phyloP scores from a whole-genome alignment of 2,113 vertebrate genomes.

The Lampris incognitus region DNA sequence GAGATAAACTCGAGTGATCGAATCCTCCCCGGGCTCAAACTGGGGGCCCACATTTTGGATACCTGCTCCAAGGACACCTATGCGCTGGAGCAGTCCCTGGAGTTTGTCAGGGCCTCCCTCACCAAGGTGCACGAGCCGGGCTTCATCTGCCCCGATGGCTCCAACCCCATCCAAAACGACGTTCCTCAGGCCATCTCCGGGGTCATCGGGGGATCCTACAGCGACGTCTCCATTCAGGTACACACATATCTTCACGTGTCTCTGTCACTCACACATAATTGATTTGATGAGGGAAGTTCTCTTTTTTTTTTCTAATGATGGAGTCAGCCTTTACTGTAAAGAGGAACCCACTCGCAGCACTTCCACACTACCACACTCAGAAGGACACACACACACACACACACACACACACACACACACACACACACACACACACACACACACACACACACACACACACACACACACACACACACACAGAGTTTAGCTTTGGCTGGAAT shows the following conservation, averaged over 20 bases:
- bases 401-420: background rate
- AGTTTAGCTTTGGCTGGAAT: slow-evolving; percentile 1
- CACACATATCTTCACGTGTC: background rate
- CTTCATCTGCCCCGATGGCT: slow-evolving; percentile 96
- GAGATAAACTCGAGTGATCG: slow-evolving; percentile 91
- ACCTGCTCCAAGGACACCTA: slow-evolving; percentile 98
- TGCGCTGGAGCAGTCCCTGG: slow-evolving; percentile 95
- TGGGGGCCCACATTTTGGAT: slow-evolving; percentile 96
- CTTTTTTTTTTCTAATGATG: too few relatives aligned
- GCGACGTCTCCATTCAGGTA: slow-evolving; percentile 98
- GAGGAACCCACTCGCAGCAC: background rate
- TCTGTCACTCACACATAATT: background rate
- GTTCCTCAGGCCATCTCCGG: slow-evolving; percentile 93
- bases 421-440: background rate
- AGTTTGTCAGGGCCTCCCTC: slow-evolving; percentile 95
- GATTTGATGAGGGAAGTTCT: background rate
- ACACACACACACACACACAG: background rate
- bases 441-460: background rate
- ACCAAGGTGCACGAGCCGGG: slow-evolving; percentile 93
- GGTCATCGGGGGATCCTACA: slow-evolving; percentile 97
- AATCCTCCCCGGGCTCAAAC: slow-evolving; percentile 90
- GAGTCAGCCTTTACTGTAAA: too few relatives aligned
- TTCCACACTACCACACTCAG: background rate
- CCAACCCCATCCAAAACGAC: slow-evolving; percentile 91
- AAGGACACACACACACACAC: background rate